Base-by-base conservation (phyloP, 2,113 vertebrate species). In the Ameiurus melas region DNA sequence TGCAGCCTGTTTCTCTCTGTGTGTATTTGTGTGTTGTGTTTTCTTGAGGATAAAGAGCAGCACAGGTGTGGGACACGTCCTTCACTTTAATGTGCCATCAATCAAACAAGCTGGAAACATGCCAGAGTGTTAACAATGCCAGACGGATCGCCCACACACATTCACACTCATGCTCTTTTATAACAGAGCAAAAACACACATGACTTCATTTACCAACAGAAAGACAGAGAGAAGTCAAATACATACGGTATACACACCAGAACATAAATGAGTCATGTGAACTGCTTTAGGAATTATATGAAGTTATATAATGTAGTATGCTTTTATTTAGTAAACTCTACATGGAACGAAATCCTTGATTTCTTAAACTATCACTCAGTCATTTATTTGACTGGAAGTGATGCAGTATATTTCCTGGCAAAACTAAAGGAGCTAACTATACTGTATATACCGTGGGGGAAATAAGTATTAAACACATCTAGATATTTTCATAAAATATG, bases 21-120 rank as follows among this genome's bases (percentile, higher is more conserved):
- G 47, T 68, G 82, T 39, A 16, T 79, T 22, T 78, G 70, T 87
- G 70, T 84, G 57, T 73, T 60, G 62, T 83, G 25, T 83, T 43
- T 88, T 57, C 43, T 27, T 77, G 47, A 89, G 9, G 19, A 70
- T 55, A 30, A 87, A 60, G 70, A 89, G 70, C 88, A 57, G 81
- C 80, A 68, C 85, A 86, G 80, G 88, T 89, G 88, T 68, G 30
- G 53, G 79, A 84, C 70, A 20, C n/a, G 80, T 89, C 88, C 85
- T 89, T 89, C 88, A 89, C 80, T 84, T 78, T 66, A 89, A 75
- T 58, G 62, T 79, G 80, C 81, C 71, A 86, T 89, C 80, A 87
- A 89, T 89, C 91, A 94, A 92, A 93, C 91, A 93, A 90, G 91
- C 93, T 94, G 92, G 85, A 90, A 92, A 91, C 92, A 84, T 64